phyloP scores from a whole-genome alignment of 1,140 invertebrate genomes.

The Drosophila nigromelanica region DNA sequence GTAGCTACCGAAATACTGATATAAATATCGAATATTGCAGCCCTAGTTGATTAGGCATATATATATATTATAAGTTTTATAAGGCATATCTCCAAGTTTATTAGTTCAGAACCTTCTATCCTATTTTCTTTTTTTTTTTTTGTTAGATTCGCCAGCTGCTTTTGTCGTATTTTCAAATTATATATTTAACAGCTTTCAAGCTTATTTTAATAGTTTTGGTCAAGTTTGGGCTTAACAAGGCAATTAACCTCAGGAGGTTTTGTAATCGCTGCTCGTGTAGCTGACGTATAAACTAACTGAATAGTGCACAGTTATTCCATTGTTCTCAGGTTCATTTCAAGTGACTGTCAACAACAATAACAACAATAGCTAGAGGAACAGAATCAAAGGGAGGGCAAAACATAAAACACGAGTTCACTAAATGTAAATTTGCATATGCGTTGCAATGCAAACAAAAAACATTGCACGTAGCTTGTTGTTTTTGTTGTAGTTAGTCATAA shows the following conservation, averaged over 20 bases:
- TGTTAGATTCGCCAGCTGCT: too few species aligned
- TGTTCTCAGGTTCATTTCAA: constrained; percentile 17
- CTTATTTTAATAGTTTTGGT: background rate
- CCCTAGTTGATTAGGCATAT: too few species aligned
- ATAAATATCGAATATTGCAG: too few species aligned
- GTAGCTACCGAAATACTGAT: too few species aligned
- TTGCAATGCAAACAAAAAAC: constrained; percentile 21
- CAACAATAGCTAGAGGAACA: background rate
- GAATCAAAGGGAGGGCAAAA: too few species aligned
- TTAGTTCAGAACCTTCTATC: too few species aligned
- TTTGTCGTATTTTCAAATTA: too few species aligned
- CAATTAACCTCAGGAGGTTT: constrained; percentile 7
- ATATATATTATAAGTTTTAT: too few species aligned
- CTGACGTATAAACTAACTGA: background rate
- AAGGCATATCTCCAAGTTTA: too few species aligned
- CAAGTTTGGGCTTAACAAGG: constrained; percentile 5
- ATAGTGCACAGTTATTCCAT: background rate
- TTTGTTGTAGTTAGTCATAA: constrained; percentile 38
- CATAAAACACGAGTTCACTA: constrained; percentile 11
- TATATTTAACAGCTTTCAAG: too few species aligned
- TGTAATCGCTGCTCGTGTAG: constrained; percentile 3
- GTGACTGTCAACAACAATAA: constrained; percentile 17
- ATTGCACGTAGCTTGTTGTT: constrained; percentile 4
- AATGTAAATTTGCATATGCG: constrained; percentile 37
- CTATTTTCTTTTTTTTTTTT: too few species aligned